A percentile compares a stretch with the other conserved stretches of the same genome.
Evolutionary conservation across 2,797 vertebrate genomes (phyloP).

Genomic region (Otolemur crassicaudatus): DNA sequence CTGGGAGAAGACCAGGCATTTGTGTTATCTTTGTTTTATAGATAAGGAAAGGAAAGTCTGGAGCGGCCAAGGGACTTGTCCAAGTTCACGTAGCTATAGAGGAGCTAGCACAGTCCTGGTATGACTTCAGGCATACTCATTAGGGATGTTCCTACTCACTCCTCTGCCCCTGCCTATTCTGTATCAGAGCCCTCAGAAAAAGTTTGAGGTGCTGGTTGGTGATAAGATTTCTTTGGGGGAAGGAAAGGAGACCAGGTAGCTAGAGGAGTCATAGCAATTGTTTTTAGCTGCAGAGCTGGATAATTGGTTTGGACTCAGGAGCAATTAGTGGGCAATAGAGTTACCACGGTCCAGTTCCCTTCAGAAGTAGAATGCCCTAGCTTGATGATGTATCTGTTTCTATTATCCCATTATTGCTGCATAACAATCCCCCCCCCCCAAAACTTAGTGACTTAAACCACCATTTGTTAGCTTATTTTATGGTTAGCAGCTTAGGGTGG

Average conservation of each 20-base stretch:
- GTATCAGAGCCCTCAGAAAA: not conserved
- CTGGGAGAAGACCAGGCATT: not conserved
- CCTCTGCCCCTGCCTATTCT: not conserved
- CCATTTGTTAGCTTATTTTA: not conserved
- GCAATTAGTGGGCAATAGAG: not conserved
- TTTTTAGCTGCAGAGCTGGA: not conserved
- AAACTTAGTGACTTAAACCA: not conserved
- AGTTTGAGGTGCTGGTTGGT: not conserved
- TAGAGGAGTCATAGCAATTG: not conserved
- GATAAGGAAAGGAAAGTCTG: not conserved
- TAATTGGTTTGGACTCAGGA: not conserved
- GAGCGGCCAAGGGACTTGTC: not conserved
- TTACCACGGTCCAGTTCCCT: not conserved
- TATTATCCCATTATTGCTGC: not conserved
- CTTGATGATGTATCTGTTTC: not conserved
- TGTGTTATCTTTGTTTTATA: not conserved
- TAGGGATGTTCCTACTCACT: not conserved
- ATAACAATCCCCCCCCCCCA: not conserved
- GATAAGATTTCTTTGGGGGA: not conserved
- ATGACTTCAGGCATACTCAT: not conserved
- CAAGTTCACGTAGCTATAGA: not conserved
- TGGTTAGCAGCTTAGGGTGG: not conserved
- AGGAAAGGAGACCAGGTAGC: not conserved
- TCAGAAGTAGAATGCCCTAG: not conserved
- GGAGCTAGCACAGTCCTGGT: not conserved